A percentile compares a stretch with the other conserved stretches of the same genome.
Conservation (phyloP, 2,797 vertebrate species). For the Dallia pectoralis region DNA sequence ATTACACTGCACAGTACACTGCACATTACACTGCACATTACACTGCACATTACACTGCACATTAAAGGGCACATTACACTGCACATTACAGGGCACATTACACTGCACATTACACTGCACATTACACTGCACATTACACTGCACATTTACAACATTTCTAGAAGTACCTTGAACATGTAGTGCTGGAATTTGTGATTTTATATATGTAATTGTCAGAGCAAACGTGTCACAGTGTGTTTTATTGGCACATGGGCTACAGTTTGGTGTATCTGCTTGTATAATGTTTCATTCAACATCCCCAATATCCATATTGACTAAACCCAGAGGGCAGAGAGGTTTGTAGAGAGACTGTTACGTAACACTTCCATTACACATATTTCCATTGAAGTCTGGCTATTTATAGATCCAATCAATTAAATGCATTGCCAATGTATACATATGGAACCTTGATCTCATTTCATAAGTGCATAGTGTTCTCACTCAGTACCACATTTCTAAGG, state of each 20-base stretch:
- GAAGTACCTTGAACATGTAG: too few relatives aligned
- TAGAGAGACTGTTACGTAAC: background rate
- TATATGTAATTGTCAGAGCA: background rate
- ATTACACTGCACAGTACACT: too few relatives aligned
- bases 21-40: too few relatives aligned
- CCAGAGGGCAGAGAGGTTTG: background rate
- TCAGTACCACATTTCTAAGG: background rate
- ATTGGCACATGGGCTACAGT: background rate
- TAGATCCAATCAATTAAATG: constrained; percentile 1
- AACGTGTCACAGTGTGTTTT: background rate
- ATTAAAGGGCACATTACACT: too few relatives aligned
- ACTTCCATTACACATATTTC: constrained; percentile 1
- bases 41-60: too few relatives aligned
- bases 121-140: too few relatives aligned
- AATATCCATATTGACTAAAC: background rate
- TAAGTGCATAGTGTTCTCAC: background rate
- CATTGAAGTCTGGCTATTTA: constrained; percentile 1
- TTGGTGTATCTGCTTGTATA: background rate
- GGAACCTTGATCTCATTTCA: constrained; percentile 1
- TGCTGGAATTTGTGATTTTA: too few relatives aligned
- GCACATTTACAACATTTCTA: too few relatives aligned
- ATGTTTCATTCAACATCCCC: background rate
- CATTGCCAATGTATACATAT: background rate
- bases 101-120: too few relatives aligned
- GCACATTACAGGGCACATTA: too few relatives aligned